A percentile compares a stretch with the other conserved stretches of the same genome.
Evolutionary conservation across 2,113 vertebrate species (phyloP).

Genomic region (Caracal caracal): DNA sequence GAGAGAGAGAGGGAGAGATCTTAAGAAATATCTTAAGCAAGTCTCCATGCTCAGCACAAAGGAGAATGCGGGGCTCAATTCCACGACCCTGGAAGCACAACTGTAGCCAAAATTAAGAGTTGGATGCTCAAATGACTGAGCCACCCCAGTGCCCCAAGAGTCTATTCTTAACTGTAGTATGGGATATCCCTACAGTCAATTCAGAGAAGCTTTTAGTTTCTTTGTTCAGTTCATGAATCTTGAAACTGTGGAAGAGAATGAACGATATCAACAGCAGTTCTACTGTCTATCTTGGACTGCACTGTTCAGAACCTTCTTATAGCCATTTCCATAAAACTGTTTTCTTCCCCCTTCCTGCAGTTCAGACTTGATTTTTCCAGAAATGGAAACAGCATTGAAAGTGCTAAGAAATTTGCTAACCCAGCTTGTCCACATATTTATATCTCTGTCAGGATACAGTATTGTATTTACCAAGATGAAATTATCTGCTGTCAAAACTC

Average conservation of each 20-base stretch:
- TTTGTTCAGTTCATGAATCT: neutral
- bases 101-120: too few relatives aligned
- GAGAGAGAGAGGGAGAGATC: too few relatives aligned
- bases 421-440: constrained; percentile 72
- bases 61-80: too few relatives aligned
- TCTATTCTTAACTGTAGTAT: neutral
- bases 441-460: constrained; percentile 65
- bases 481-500: constrained; percentile 79
- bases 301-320: neutral
- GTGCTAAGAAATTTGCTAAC: constrained; percentile 71
- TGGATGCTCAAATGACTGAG: too few relatives aligned
- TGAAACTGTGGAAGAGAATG: neutral
- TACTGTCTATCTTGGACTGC: neutral
- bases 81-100: too few relatives aligned
- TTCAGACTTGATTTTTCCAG: constrained; percentile 65
- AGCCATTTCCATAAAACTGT: neutral
- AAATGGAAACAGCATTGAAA: constrained; percentile 71
- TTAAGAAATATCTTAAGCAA: too few relatives aligned
- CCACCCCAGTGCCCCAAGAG: neutral
- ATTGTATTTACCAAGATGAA: constrained; percentile 79
- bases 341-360: neutral
- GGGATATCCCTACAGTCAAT: neutral
- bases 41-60: too few relatives aligned
- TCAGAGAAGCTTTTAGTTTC: neutral
- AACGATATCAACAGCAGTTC: neutral